Conservation (phyloP, 1,140 invertebrate genomes). For the Chironomus striatipennis region DNA sequence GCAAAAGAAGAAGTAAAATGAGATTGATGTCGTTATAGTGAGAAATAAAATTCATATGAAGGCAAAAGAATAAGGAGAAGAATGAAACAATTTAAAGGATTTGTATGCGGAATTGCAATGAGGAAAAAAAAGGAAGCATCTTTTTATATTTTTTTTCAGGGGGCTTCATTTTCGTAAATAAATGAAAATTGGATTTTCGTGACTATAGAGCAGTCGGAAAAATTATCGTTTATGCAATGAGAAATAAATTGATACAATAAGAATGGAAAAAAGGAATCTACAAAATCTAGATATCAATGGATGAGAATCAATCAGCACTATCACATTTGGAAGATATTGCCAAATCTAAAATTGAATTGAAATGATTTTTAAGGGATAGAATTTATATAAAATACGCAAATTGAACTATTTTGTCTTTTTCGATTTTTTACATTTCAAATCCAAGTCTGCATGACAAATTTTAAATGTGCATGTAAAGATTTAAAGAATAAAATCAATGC, state of each 20-base stretch:
- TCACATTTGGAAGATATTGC: not conserved
- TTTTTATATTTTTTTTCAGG: too few species aligned
- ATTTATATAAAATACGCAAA: too few species aligned
- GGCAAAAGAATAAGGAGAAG: too few species aligned
- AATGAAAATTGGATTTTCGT: slow-evolving; percentile 9
- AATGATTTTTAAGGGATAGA: too few species aligned
- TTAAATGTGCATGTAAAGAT: too few species aligned
- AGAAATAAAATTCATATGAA: not conserved
- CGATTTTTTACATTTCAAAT: too few species aligned
- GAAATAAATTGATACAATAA: not conserved
- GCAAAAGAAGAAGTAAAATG: too few species aligned
- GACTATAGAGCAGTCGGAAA: not conserved
- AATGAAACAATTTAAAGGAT: not conserved
- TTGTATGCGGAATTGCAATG: not conserved
- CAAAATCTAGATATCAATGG: not conserved
- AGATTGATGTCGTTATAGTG: slow-evolving; percentile 7
- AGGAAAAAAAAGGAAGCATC: not conserved
- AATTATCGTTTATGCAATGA: not conserved
- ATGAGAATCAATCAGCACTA: slow-evolving; percentile 6
- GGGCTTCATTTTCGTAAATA: not conserved
- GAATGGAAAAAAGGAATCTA: not conserved
- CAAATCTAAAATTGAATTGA: too few species aligned
- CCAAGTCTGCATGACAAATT: too few species aligned
- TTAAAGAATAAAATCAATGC: too few species aligned
- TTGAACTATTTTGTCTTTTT: too few species aligned